A percentile compares a stretch with the other conserved stretches of the same genome.
These are phyloP conservation scores for Venustaconcha ellipsiformis DNA, from an alignment of 1,140 invertebrate genomes.

Conservation along the genomic window DNA sequence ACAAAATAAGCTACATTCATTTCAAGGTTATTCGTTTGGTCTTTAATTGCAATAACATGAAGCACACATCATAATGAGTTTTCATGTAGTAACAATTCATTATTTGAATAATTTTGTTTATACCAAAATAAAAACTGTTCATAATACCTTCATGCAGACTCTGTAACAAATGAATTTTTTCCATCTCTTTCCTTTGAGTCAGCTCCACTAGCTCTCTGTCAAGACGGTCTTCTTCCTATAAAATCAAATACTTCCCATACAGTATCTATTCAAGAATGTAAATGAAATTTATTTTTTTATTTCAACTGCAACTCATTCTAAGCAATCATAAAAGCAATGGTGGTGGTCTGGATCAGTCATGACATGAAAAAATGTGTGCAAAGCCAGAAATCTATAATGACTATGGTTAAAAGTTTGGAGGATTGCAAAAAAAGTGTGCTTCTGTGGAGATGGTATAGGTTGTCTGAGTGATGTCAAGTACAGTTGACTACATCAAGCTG, in stretches of 20 bases:
- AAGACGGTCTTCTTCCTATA: conserved; percentile 41
- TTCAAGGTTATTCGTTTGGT: conserved; percentile 7
- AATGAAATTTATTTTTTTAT: background rate
- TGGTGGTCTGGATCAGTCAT: background rate
- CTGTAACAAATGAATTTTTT: conserved; percentile 40
- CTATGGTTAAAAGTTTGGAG: no score
- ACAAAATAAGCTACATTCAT: no score
- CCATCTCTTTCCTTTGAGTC: conserved; percentile 41
- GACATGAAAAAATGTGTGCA: no score
- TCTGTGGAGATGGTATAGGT: no score
- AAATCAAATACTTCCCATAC: conserved; percentile 1
- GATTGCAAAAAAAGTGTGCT: no score
- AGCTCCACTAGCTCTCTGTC: conserved; percentile 42
- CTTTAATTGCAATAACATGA: background rate
- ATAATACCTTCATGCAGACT: conserved; percentile 42
- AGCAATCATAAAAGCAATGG: background rate
- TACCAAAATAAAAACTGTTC: background rate
- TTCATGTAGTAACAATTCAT: no score
- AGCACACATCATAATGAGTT: no score
- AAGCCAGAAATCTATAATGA: no score
- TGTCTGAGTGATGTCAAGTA: no score
- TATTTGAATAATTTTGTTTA: background rate
- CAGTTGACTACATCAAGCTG: no score
- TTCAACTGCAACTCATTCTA: background rate
- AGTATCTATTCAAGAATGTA: conserved; percentile 1